phyloP scores from a whole-genome alignment of 1,140 invertebrate genomes.

The Halictus rubicundus region DNA sequence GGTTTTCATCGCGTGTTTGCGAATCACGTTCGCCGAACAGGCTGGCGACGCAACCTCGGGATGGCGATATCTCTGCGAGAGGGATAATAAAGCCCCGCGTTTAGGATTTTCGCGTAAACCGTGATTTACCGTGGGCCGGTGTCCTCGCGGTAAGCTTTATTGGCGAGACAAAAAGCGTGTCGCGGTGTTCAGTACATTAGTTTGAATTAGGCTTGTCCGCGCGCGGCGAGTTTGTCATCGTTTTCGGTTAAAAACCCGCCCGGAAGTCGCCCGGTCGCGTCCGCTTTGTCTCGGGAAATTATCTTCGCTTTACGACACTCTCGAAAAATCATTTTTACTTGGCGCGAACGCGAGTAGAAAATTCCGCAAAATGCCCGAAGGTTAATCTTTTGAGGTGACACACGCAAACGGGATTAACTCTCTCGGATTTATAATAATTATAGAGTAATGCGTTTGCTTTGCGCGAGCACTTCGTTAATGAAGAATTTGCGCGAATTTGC shows the following conservation, averaged over 20 bases:
- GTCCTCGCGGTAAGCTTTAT: slow-evolving; percentile 5
- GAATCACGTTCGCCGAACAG: slow-evolving; percentile 21
- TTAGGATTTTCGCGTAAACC: slow-evolving; percentile 14
- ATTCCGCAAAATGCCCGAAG: too few species aligned
- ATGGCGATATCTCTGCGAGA: slow-evolving; percentile 5
- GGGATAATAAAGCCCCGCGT: slow-evolving; percentile 6
- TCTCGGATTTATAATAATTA: too few species aligned
- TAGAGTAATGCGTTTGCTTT: too few species aligned
- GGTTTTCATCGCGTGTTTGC: background rate
- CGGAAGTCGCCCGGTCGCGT: background rate
- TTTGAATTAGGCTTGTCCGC: background rate
- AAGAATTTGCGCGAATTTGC: too few species aligned
- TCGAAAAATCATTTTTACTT: too few species aligned
- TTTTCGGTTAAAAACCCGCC: background rate
- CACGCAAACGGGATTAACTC: too few species aligned
- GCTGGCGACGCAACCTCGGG: background rate
- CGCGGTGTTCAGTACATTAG: background rate
- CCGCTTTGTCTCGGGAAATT: background rate
- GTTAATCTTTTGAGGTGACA: too few species aligned
- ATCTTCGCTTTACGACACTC: background rate
- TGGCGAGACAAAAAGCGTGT: background rate
- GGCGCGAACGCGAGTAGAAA: too few species aligned
- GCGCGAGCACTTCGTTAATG: too few species aligned
- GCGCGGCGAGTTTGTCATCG: background rate
- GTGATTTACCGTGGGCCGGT: background rate